Evolutionary conservation across 2,113 vertebrate genomes (phyloP), one percentile per base, ranked within the genome.

Genomic region (Rhodinocichla rosea): DNA sequence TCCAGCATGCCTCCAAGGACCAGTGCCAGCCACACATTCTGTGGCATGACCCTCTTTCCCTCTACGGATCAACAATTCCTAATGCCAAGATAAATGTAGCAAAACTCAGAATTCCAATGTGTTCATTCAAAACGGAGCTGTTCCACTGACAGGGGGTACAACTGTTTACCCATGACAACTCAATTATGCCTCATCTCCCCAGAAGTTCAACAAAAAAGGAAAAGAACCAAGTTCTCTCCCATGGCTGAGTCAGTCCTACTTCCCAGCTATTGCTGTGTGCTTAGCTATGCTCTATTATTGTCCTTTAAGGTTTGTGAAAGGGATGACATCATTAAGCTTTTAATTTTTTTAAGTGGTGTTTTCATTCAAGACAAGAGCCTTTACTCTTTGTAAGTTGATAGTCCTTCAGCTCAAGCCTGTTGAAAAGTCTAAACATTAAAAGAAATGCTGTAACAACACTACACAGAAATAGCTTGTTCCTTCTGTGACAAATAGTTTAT

Each of bases 231-330:
- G 47, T 53, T 92, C 40, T 77, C 68, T 80, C 80, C 14, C 22
- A 75, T 0, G 28, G 45, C 53, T 96, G 96, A 95, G 86, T 96
- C 95, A 94, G 11, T 37, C 80, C 92, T 26, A 90, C 40, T 73
- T 87, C 95, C 76, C 57, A 42, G 83, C 80, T 95, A 86, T 18
- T 87, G 53, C 93, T 92, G 42, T 30, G 56, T 9, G 10, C 93
- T 89, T 71, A 95, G 86, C 73, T 90, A 37, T 89, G 93, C 65
- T 89, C 88, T 92, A 89, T 95, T 96, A 96, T 89, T 94, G 86
- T 93, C 69, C 65, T 37, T 67, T 17, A 81, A 1, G 39, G 44
- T 83, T 83, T 84, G 49, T 82, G 57, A 95, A 93, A 87, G 62
- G 79, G 76, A 94, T 88, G 92, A 96, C 94, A 93, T 95, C 80